Base-by-base conservation (phyloP, 1,140 invertebrate genomes). In the Frieseomelitta varia region DNA sequence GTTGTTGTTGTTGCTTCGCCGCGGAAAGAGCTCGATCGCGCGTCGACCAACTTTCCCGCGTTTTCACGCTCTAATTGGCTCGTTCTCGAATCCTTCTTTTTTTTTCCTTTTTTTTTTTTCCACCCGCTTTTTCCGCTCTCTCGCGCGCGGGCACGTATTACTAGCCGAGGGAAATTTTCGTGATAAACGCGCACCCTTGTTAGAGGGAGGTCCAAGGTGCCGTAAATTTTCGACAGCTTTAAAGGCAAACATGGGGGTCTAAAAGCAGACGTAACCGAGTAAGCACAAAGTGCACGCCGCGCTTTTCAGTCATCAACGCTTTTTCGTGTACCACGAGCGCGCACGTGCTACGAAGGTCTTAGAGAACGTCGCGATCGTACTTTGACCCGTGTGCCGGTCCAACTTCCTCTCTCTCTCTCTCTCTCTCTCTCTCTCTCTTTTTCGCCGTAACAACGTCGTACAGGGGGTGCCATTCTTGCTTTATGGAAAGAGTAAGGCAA, bases 161-260 rank as follows among this genome's bases (percentile, higher is more conserved):
- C 58, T 56, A 71, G 4, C 30, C 67, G 87, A 27, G 65, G 77
- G 73, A 74, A 88, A 84, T 88, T 88, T n/a, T 88, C 68, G 78
- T 84, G 87, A 88, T 88, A 88, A 88, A 85, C 68, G 84, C 27
- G 53, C 63, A 51, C 27, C 47, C 47, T 47, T 14, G 61, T 2
- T 53, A n/a, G 30, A 77, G 30, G 55, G 56, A 14, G 53, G 74
- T 56, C 80, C 81, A 83, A 74, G 85, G 63, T 71, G 63, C 27
- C 72, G 80, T 87, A 87, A 88, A 88, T 84, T 88, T 84, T 88
- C 87, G 87, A 81, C 73, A 81, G 87, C 84, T 84, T 87, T 85
- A 87, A 77, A 85, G 77, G 86, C 55, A 77, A 88, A 85, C 56
- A 51, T 56, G 67, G 58, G 21, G 55, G 81, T n/a, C 81, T 85